Evolutionary conservation across 2,113 vertebrate genomes (phyloP).

Genomic region (Gasterosteus aculeatus): DNA sequence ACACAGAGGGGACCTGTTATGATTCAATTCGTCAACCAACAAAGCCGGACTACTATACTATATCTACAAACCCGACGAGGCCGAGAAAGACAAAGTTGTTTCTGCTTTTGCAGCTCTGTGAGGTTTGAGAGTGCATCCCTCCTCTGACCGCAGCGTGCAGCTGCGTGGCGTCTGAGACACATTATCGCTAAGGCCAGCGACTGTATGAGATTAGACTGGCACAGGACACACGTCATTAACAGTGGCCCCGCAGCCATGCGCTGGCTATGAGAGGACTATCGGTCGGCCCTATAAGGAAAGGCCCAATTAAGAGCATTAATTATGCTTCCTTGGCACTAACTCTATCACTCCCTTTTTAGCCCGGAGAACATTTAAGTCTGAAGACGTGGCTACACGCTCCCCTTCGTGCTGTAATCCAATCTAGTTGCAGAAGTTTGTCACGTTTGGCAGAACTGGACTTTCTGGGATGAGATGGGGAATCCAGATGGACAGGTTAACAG

Average conservation of each 20-base stretch:
- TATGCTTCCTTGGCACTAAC: constrained; percentile 77
- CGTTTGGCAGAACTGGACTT: constrained; percentile 74
- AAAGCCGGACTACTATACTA: constrained; percentile 10
- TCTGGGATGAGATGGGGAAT: constrained; percentile 61
- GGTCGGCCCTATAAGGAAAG: constrained; percentile 64
- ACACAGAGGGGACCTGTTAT: constrained; percentile 30
- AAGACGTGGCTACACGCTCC: constrained; percentile 43
- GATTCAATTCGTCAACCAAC: constrained; percentile 24
- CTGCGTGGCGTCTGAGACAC: constrained; percentile 18
- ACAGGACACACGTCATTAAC: constrained; percentile 61
- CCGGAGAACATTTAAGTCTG: constrained; percentile 65
- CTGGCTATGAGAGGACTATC: constrained; percentile 71
- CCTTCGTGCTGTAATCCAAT: constrained; percentile 63
- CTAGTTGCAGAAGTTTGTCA: constrained; percentile 75
- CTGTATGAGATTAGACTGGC: constrained; percentile 69
- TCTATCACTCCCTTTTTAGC: constrained; percentile 74
- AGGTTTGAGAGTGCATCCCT: constrained; percentile 7
- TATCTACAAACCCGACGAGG: not conserved
- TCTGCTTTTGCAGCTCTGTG: not conserved
- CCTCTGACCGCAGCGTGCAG: constrained; percentile 11
- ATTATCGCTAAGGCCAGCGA: constrained; percentile 44
- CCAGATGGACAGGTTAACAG: constrained; percentile 64
- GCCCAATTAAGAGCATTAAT: constrained; percentile 78
- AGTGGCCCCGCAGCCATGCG: constrained; percentile 58
- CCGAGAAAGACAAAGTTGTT: constrained; percentile 2